Percentiles rank a stretch among this genome's conserved stretches.
These are phyloP conservation scores for Sussaba pulchella DNA, from an alignment of 2,888 invertebrate species.

Conservation along the genomic window DNA sequence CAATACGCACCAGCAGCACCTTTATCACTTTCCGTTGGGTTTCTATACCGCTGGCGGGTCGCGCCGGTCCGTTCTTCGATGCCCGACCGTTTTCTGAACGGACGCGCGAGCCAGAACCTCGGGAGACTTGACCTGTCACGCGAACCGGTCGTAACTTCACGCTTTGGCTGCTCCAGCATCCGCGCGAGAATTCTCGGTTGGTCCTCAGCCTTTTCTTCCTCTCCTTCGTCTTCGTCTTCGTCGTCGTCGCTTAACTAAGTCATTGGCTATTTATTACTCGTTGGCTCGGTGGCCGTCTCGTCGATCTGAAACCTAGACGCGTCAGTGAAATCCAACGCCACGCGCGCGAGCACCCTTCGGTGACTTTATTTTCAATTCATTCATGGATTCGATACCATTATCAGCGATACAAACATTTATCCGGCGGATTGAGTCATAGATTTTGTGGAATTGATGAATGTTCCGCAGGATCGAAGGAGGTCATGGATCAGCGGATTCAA, in stretches of 20 bases:
- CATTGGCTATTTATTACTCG: conserved; percentile 81
- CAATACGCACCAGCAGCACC: conserved; percentile 63
- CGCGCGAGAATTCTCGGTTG: conserved; percentile 45
- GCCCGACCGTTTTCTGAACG: conserved; percentile 50
- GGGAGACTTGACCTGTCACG: conserved; percentile 66
- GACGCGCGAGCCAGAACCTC: conserved; percentile 40
- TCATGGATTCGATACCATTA: conserved; percentile 31
- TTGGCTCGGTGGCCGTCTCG: conserved; percentile 69
- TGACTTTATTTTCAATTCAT: conserved; percentile 36
- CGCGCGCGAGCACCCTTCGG: conserved; percentile 56
- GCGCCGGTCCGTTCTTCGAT: conserved; percentile 45
- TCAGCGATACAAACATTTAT: neutral
- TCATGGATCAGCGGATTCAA: too few species aligned
- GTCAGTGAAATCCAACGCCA: conserved; percentile 76
- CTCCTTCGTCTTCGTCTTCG: conserved; percentile 52
- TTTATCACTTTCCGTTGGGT: conserved; percentile 62
- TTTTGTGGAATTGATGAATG: neutral
- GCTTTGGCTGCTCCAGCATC: conserved; percentile 58
- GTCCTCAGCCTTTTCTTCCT: conserved; percentile 32
- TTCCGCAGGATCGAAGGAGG: neutral
- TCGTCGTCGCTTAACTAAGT: conserved; percentile 75
- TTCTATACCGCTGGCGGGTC: conserved; percentile 31
- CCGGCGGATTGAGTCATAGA: conserved; percentile 12
- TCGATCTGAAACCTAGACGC: conserved; percentile 67
- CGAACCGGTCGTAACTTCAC: conserved; percentile 72